phyloP scores from a whole-genome alignment of 2,113 vertebrate species.

The Lichenostomus cassidix region DNA sequence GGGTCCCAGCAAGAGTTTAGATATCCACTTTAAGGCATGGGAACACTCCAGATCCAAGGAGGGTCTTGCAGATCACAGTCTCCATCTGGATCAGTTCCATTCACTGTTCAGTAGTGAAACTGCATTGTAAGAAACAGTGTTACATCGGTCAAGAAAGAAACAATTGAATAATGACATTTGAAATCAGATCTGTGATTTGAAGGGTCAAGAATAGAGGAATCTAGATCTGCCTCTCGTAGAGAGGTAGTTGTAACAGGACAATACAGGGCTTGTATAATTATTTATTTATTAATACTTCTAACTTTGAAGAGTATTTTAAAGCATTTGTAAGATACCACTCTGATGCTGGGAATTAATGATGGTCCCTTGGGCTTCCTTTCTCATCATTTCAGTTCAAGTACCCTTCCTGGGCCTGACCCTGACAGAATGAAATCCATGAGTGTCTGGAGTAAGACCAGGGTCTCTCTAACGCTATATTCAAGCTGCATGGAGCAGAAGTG shows the following conservation, averaged over 20 bases:
- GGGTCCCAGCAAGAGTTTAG: not conserved
- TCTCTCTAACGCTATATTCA: not conserved
- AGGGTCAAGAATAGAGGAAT: not conserved
- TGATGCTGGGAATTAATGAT: not conserved
- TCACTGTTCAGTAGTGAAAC: not conserved
- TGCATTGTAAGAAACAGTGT: not conserved
- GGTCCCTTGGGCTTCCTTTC: not conserved
- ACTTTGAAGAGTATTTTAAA: not conserved
- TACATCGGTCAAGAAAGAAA: not conserved
- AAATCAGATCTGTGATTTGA: not conserved
- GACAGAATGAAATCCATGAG: not conserved
- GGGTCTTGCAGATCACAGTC: not conserved
- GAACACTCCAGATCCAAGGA: not conserved
- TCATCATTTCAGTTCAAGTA: not conserved
- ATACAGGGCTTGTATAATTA: not conserved
- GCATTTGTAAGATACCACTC: not conserved
- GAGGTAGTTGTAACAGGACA: not conserved
- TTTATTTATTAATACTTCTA: not conserved
- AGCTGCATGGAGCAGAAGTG: not conserved
- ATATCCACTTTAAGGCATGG: accelerated
- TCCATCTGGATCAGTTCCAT: accelerated
- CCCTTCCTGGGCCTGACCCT: not conserved
- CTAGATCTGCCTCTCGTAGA: not conserved
- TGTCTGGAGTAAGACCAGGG: not conserved
- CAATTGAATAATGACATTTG: not conserved